These are phyloP conservation scores for Eriosoma lanigerum DNA, from an alignment of 1,140 invertebrate species.

Conservation along the genomic window DNA sequence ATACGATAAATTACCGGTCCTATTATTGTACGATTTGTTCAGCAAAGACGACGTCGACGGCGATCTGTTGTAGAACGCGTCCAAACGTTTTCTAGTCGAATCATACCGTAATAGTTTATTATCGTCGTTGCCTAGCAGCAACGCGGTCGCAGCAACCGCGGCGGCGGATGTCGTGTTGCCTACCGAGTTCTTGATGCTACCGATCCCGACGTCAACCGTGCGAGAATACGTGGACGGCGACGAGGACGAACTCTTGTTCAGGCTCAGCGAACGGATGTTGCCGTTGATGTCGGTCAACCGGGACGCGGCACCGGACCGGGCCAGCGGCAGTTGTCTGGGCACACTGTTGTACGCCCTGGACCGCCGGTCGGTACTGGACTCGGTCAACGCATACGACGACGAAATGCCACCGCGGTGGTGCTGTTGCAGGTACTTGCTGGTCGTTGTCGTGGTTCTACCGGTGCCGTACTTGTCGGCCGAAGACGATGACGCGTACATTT, in stretches of 20 bases:
- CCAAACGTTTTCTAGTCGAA: constrained; percentile 44
- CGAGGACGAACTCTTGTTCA: constrained; percentile 32
- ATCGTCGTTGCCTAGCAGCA: constrained; percentile 47
- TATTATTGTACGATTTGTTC: constrained; percentile 35
- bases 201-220: too few relatives aligned
- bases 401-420: not conserved
- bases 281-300: constrained; percentile 46
- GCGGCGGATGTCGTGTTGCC: not conserved
- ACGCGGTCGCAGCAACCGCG: not conserved
- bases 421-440: not conserved
- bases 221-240: constrained; percentile 22
- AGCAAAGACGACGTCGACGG: constrained; percentile 5
- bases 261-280: constrained; percentile 24
- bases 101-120: constrained; percentile 29
- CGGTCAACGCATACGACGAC: constrained; percentile 33
- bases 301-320: not conserved
- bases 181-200: not conserved
- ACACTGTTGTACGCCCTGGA: constrained; percentile 23
- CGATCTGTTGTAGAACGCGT: constrained; percentile 35
- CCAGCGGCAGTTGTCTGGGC: not conserved
- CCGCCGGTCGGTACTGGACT: constrained; percentile 19
- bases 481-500: constrained; percentile 25
- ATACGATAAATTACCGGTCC: constrained; percentile 19
- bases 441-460: constrained; percentile 3
- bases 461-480: constrained; percentile 38